Base-by-base conservation (phyloP, 2,797 vertebrate species). In the Chrosomus eos region DNA sequence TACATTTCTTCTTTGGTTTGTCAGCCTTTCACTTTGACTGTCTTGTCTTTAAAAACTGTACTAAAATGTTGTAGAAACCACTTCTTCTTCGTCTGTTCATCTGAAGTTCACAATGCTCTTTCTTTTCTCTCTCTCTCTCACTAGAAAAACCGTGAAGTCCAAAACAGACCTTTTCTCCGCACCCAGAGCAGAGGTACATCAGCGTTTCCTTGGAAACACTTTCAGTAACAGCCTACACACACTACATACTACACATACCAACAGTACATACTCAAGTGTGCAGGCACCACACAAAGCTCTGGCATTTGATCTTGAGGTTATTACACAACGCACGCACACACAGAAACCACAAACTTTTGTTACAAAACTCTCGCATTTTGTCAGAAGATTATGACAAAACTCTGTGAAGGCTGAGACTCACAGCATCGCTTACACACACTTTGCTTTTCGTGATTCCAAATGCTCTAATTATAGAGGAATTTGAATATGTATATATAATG, bases 151-250 rank as follows among this genome's bases (percentile, higher is more conserved):
- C 13, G 84, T 91, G 43, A 94, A 95, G 90, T 90, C 93, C 62
- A 95, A 93, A 89, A 92, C 87, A 83, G 95, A 96, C 88, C 89
- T 94, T 19, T 94, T 96, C 85, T 95, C 94, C 67, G 94, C 95
- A 55, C 95, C 95, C 71, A 92, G 95, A 89, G 95, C 95, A 4
- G 95, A 96, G 94, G 95, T 95, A 90, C 84, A 89, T 74, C 48
- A 75, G 48, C 88, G 90, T 90, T 93, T 88, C 89, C 87, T 79
- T 90, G 92, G 92, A 91, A 92, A 92, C 90, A n/a, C 36, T 91
- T 80, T 83, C 88, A 87, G 76, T 80, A 66, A 45, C 85, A 86
- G 71, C 82, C 72, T 84, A 82, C 86, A 86, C 86, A 76, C 86
- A 76, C 82, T 79, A 83, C 83, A 64, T 77, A 67, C 72, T 83